A percentile compares a stretch with the other conserved stretches of the same genome.
Evolutionary conservation across 35 echinoderm and acorn worm genomes (phyloP).

Genomic region (Amphiura filiformis): DNA sequence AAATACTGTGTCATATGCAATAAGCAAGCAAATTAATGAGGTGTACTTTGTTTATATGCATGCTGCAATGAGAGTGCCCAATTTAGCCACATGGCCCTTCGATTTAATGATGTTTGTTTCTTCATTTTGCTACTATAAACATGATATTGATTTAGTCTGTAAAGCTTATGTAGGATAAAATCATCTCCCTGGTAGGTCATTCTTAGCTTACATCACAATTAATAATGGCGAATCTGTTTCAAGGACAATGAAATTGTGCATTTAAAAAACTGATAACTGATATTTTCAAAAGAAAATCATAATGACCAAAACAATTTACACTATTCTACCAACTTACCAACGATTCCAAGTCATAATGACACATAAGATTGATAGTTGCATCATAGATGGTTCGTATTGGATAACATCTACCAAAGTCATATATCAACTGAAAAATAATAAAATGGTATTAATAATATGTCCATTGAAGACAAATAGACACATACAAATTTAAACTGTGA

Average conservation of each 20-base stretch:
- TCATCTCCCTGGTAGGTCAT: neutral
- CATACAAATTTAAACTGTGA: neutral
- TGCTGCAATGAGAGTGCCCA: too few species aligned
- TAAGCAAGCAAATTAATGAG: too few species aligned
- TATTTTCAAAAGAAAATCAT: neutral
- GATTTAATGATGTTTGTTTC: too few species aligned
- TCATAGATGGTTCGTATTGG: neutral
- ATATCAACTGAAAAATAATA: neutral
- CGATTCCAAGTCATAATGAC: neutral
- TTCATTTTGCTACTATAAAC: too few species aligned
- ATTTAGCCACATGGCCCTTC: too few species aligned
- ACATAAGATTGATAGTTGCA: neutral
- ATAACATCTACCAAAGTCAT: neutral
- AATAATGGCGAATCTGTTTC: neutral
- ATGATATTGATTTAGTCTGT: too few species aligned
- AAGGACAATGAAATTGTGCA: neutral
- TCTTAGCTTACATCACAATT: neutral
- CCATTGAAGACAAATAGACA: neutral
- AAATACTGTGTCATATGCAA: too few species aligned
- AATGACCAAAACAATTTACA: too few species aligned
- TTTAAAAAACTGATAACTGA: neutral
- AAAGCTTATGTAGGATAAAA: too few species aligned
- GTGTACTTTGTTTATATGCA: too few species aligned
- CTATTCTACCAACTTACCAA: neutral
- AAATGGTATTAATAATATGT: neutral